Evolutionary conservation across 2,113 vertebrate species (phyloP).

Genomic region (Lamprologus ornatipinnis): DNA sequence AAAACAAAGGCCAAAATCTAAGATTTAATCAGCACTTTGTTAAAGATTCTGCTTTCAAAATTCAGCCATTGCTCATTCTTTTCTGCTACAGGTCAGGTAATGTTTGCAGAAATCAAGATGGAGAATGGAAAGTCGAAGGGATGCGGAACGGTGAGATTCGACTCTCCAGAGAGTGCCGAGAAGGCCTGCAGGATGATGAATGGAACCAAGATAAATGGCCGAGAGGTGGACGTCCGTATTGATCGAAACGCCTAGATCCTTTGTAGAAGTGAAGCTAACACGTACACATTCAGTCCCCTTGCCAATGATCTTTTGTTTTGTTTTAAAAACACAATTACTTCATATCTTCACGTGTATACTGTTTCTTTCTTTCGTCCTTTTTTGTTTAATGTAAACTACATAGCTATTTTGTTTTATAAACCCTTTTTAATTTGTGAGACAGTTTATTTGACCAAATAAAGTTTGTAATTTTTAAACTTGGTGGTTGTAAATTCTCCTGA

Average conservation of each 20-base stretch:
- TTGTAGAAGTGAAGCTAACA: slow-evolving; percentile 53
- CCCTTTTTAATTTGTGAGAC: slow-evolving; percentile 83
- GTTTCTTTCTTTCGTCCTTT: slow-evolving; percentile 45
- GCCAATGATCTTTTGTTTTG: slow-evolving; percentile 81
- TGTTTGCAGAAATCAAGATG: slow-evolving; percentile 99
- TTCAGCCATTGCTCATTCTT: slow-evolving; percentile 42
- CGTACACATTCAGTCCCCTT: slow-evolving; percentile 77
- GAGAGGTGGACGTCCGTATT: slow-evolving; percentile 96
- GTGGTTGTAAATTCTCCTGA: slow-evolving; percentile 10
- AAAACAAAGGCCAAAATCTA: neutral
- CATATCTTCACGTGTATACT: slow-evolving; percentile 72
- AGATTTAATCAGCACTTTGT: neutral
- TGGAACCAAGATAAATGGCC: slow-evolving; percentile 94
- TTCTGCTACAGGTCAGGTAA: slow-evolving; percentile 82
- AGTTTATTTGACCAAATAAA: slow-evolving; percentile 94
- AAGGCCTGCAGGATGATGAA: slow-evolving; percentile 97
- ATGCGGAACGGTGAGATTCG: slow-evolving; percentile 94
- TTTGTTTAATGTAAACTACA: slow-evolving; percentile 75
- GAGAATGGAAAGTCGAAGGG: slow-evolving; percentile 97
- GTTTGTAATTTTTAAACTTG: slow-evolving; percentile 83
- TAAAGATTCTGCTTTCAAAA: neutral
- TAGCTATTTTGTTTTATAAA: slow-evolving; percentile 83
- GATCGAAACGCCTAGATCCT: slow-evolving; percentile 87
- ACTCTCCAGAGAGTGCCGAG: slow-evolving; percentile 92
- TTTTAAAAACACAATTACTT: slow-evolving; percentile 84